Conservation (phyloP, 1,140 invertebrate species). For the Drosophila parabipectinata region DNA sequence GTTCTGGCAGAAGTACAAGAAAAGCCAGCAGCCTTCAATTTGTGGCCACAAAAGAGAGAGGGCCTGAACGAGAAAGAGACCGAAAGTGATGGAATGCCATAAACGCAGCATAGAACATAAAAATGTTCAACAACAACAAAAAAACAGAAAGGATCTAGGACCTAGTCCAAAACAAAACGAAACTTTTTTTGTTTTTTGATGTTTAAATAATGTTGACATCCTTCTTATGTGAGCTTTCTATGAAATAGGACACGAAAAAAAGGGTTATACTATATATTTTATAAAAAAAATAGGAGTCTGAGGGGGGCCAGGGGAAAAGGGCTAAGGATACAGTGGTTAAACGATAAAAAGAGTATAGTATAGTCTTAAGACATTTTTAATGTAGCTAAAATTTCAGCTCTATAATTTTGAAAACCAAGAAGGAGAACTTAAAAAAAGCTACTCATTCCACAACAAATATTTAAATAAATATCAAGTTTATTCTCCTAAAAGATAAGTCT, state of each 20-base stretch:
- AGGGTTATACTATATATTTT: neutral
- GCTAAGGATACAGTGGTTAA: conserved; percentile 2
- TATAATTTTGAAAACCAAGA: too few species aligned
- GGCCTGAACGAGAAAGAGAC: neutral
- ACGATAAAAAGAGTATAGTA: too few species aligned
- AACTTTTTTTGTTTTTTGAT: conserved; percentile 66
- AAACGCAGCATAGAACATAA: conserved; percentile 47
- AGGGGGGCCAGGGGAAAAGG: conserved; percentile 12
- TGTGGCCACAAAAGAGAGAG: neutral
- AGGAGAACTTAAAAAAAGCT: too few species aligned
- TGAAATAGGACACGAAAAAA: conserved; percentile 28
- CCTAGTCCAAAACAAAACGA: conserved; percentile 35
- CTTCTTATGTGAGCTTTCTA: conserved; percentile 47
- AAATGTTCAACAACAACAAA: conserved; percentile 6
- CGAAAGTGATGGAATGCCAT: conserved; percentile 21
- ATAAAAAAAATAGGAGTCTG: conserved; percentile 28
- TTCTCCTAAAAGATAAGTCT: too few species aligned
- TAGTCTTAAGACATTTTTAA: too few species aligned
- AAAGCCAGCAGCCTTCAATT: conserved; percentile 1
- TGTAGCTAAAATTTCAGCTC: too few species aligned
- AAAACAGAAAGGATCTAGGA: conserved; percentile 3
- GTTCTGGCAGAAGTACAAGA: neutral
- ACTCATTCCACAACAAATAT: too few species aligned
- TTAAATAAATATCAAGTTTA: too few species aligned
- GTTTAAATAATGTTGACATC: conserved; percentile 76